Conservation (phyloP, 2,113 vertebrate genomes). For the Pedionomus torquatus region DNA sequence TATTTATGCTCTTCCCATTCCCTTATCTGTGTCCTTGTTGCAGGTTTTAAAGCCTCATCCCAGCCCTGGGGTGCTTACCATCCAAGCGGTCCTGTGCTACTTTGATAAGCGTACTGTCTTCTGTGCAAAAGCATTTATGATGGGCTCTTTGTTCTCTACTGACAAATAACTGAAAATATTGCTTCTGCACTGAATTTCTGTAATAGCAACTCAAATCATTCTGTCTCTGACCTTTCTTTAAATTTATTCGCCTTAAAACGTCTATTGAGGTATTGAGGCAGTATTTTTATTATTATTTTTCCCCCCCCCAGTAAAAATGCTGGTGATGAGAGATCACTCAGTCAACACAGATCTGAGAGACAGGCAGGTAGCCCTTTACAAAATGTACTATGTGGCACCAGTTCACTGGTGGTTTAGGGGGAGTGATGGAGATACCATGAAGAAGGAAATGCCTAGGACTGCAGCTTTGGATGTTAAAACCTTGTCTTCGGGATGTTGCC, state of each 20-base stretch:
- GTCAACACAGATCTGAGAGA: neutral
- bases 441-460: neutral
- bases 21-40: neutral
- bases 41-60: neutral
- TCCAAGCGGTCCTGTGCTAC: neutral
- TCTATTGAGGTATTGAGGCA: neutral
- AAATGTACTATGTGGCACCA: neutral
- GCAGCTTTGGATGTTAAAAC: neutral
- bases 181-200: neutral
- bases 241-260: neutral
- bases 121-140: fast-evolving
- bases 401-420: neutral
- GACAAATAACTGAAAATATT: neutral
- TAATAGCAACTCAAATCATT: neutral
- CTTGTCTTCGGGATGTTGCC: neutral
- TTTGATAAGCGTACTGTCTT: neutral
- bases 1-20: neutral
- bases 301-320: neutral
- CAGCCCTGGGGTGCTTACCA: neutral
- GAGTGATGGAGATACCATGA: neutral
- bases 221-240: neutral
- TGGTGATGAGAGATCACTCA: neutral
- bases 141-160: neutral
- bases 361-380: neutral
- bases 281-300: neutral